Conservation (phyloP, 2,888 invertebrate species). For the Xylota segnis region DNA sequence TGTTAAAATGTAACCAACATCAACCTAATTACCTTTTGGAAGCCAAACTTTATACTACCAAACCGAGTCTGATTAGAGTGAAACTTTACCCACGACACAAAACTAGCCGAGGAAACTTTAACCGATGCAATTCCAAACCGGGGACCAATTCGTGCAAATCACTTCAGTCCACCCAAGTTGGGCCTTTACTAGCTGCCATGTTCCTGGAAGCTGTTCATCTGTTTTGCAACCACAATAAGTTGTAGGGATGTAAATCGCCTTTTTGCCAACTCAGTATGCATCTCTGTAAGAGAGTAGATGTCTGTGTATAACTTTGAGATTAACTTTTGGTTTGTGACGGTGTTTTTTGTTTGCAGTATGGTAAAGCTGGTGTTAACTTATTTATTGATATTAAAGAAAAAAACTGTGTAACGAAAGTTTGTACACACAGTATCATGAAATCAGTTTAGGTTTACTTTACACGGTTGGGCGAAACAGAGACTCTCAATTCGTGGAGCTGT, state of each 20-base stretch:
- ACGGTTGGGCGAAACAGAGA: too few species aligned
- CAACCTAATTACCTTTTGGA: constrained; percentile 2
- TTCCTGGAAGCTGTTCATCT: background rate
- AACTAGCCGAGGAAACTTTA: constrained; percentile 2
- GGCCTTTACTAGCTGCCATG: background rate
- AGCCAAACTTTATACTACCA: background rate
- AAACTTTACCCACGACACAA: background rate
- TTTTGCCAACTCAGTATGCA: constrained; percentile 1
- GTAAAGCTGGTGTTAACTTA: background rate
- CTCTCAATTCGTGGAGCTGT: too few species aligned
- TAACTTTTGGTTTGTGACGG: constrained; percentile 5
- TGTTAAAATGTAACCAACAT: background rate
- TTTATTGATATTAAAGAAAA: background rate
- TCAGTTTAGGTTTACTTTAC: background rate
- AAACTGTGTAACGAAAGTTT: background rate
- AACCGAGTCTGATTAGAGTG: background rate
- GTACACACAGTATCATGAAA: background rate
- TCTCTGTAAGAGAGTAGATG: background rate
- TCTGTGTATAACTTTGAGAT: background rate
- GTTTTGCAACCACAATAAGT: constrained; percentile 17
- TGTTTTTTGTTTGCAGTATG: background rate
- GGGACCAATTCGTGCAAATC: constrained; percentile 14
- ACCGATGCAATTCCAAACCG: constrained; percentile 1
- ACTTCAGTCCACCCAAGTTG: constrained; percentile 9
- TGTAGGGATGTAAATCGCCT: constrained; percentile 7